Conservation (phyloP, 2,113 vertebrate genomes). For the Halcyon malimbica region DNA sequence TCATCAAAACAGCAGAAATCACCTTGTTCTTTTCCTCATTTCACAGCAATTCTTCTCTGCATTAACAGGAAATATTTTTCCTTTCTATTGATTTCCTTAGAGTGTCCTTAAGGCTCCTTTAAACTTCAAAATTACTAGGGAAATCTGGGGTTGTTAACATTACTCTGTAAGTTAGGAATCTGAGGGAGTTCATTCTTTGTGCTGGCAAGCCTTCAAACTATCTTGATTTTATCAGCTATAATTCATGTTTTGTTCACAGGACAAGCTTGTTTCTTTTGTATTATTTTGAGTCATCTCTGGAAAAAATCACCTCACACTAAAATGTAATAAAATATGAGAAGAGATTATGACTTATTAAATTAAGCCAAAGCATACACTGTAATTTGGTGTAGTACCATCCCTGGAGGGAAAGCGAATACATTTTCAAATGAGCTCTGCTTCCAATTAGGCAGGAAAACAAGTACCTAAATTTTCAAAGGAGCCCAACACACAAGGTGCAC, state of each 20-base stretch:
- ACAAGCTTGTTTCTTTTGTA: slow-evolving; percentile 66
- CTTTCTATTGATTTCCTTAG: slow-evolving; percentile 22
- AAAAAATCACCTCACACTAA: slow-evolving; percentile 63
- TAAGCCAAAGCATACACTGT: slow-evolving; percentile 66
- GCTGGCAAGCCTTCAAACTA: slow-evolving; percentile 65
- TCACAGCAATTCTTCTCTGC: not conserved
- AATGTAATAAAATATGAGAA: slow-evolving; percentile 65
- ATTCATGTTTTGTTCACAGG: slow-evolving; percentile 63
- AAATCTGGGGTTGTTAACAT: slow-evolving; percentile 45
- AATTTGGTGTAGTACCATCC: slow-evolving; percentile 51
- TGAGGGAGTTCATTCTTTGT: slow-evolving; percentile 55
- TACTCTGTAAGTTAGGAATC: slow-evolving; percentile 56
- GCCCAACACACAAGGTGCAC: slow-evolving; percentile 29
- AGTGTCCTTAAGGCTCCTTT: slow-evolving; percentile 48
- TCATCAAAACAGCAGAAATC: slow-evolving; percentile 41
- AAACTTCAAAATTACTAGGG: slow-evolving; percentile 33
- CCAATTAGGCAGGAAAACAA: slow-evolving; percentile 65
- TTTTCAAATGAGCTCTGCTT: slow-evolving; percentile 62
- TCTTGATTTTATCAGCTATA: slow-evolving; percentile 70
- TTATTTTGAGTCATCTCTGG: slow-evolving; percentile 71
- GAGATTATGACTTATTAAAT: slow-evolving; percentile 71
- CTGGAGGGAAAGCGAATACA: slow-evolving; percentile 53
- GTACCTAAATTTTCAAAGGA: slow-evolving; percentile 51
- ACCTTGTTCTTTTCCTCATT: slow-evolving; percentile 37
- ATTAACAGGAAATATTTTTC: not conserved